These are phyloP conservation scores for Centropristis striata DNA, from an alignment of 2,113 vertebrate species.

Conservation along the genomic window DNA sequence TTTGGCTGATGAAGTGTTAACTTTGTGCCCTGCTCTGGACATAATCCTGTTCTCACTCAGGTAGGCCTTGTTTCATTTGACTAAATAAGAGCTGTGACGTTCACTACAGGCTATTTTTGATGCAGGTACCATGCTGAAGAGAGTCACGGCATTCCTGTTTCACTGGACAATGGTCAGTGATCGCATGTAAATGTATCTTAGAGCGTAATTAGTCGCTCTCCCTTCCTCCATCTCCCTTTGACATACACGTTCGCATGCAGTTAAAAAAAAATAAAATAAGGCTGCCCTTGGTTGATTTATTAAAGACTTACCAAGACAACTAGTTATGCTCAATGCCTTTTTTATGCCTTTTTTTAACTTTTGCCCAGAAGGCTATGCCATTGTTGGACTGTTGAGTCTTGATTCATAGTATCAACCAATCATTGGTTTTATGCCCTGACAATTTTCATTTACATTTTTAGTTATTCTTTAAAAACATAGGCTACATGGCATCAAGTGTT, in stretches of 20 bases:
- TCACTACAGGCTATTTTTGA: constrained; percentile 51
- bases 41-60: constrained; percentile 63
- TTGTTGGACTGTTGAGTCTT: too few species aligned
- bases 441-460: too few species aligned
- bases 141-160: neutral
- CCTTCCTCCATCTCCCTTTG: neutral
- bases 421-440: too few species aligned
- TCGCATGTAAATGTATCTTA: neutral
- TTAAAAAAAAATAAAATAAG: neutral
- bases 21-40: constrained; percentile 34
- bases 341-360: too few species aligned
- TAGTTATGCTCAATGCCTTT: too few species aligned
- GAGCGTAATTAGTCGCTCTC: neutral
- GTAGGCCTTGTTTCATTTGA: constrained; percentile 62
- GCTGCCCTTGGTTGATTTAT: too few species aligned
- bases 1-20: constrained; percentile 49
- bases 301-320: too few species aligned
- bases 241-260: neutral
- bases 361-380: too few species aligned
- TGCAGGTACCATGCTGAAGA: constrained; percentile 11
- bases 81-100: constrained; percentile 43
- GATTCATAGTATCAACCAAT: too few species aligned
- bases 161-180: neutral
- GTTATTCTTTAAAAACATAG: too few species aligned
- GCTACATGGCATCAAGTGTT: too few species aligned